phyloP scores from a whole-genome alignment of 64 coral and sea anemone genomes.

The Platygyra sinensis region DNA sequence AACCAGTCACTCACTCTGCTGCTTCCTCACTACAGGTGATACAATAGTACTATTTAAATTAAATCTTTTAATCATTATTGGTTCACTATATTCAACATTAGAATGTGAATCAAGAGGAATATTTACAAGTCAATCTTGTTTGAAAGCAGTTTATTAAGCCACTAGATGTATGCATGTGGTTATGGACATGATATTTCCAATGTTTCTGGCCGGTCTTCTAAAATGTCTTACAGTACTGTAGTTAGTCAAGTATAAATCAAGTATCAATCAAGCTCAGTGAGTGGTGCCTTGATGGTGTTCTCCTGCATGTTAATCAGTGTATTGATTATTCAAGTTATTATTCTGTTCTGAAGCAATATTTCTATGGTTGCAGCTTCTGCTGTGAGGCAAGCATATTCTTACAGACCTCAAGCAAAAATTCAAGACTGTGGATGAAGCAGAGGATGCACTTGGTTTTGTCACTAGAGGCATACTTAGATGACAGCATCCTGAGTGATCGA shows the following conservation, averaged over 20 bases:
- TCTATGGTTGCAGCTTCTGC: conserved; percentile 16
- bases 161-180: no score
- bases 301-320: no score
- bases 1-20: not conserved
- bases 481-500: not conserved
- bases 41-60: no score
- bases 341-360: not conserved
- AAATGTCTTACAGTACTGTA: not conserved
- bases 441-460: conserved; percentile 21
- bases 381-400: not conserved
- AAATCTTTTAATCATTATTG: no score
- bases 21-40: not conserved
- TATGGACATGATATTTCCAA: no score
- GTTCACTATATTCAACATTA: no score
- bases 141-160: no score
- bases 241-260: not conserved
- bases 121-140: no score
- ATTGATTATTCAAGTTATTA: no score
- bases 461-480: conserved; percentile 11
- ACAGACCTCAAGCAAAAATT: conserved; percentile 2
- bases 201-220: no score
- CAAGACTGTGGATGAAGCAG: conserved; percentile 14
- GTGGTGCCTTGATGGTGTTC: no score
- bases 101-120: no score
- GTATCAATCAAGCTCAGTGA: not conserved